Conservation (phyloP, 2,797 vertebrate species). For the Eulemur coronatus region DNA sequence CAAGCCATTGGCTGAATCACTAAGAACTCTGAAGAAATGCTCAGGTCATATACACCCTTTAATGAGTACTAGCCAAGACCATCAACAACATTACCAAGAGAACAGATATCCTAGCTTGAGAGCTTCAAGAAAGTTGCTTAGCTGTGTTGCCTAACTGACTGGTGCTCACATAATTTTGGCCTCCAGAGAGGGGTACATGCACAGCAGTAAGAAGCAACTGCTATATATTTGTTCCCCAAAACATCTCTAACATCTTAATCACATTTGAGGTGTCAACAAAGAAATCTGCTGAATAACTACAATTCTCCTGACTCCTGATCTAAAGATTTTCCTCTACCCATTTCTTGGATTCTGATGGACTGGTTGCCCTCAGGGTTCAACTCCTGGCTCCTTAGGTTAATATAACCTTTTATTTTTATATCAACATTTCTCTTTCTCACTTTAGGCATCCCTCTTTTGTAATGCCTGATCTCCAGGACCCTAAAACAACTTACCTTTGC, state of each 20-base stretch:
- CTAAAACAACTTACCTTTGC: slow-evolving; percentile 39
- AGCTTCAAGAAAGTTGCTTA: slow-evolving; percentile 24
- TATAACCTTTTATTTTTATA: slow-evolving; percentile 7
- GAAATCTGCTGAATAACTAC: background rate
- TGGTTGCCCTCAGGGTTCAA: background rate
- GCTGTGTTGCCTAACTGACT: background rate
- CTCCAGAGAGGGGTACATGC: background rate
- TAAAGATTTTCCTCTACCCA: slow-evolving; percentile 11
- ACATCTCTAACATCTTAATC: slow-evolving; percentile 10
- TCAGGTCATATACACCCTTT: background rate
- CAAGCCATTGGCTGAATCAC: background rate
- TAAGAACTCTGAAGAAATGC: background rate
- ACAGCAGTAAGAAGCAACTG: background rate
- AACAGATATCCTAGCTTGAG: background rate
- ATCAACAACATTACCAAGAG: background rate
- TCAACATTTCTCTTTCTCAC: background rate
- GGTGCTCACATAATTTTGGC: background rate
- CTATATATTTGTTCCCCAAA: background rate
- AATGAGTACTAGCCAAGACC: background rate
- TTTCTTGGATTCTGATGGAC: background rate
- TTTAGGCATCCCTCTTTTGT: slow-evolving; percentile 17
- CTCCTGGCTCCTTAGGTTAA: background rate
- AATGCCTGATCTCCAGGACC: background rate
- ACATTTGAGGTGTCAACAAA: background rate
- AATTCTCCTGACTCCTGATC: background rate